phyloP scores from a whole-genome alignment of 2,113 vertebrate species.

The Neotragus pygmaeus region DNA sequence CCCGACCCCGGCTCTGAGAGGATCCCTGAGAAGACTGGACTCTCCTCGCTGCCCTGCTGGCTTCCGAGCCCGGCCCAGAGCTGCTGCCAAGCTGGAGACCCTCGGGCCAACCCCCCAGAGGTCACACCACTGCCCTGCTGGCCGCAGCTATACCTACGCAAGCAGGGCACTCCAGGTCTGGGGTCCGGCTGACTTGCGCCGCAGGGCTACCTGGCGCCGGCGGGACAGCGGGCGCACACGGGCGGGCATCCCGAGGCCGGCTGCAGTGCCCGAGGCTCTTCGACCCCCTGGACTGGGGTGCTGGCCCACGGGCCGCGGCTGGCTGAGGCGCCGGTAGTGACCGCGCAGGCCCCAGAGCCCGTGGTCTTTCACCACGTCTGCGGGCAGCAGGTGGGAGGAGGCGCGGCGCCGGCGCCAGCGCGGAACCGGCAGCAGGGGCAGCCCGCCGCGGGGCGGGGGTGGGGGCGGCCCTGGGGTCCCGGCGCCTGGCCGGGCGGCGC shows the following conservation, averaged over 20 bases:
- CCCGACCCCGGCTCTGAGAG: neutral
- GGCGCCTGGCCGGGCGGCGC: neutral
- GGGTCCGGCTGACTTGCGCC: slow-evolving; percentile 60
- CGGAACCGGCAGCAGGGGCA: slow-evolving; percentile 76
- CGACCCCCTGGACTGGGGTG: neutral
- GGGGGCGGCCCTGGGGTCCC: neutral
- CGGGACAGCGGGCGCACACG: slow-evolving; percentile 43
- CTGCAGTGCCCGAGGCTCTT: slow-evolving; percentile 15
- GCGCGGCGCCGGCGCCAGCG: slow-evolving; percentile 75
- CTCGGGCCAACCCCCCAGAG: fast-evolving
- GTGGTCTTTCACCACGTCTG: slow-evolving; percentile 53
- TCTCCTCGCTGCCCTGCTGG: neutral
- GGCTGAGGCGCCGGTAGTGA: slow-evolving; percentile 80
- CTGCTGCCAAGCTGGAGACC: neutral
- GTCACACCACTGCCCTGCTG: neutral
- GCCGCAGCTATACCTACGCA: slow-evolving; percentile 84
- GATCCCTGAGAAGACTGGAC: neutral
- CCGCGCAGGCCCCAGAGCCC: slow-evolving; percentile 79
- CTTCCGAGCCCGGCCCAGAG: neutral
- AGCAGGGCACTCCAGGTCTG: slow-evolving; percentile 86
- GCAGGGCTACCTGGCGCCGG: slow-evolving; percentile 71
- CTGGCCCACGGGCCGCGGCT: slow-evolving; percentile 73
- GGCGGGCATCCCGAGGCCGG: neutral
- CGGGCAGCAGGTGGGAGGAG: slow-evolving; percentile 83
- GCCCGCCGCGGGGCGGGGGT: neutral